Base-by-base conservation (phyloP, 2,113 vertebrate species). In the Channa argus region DNA sequence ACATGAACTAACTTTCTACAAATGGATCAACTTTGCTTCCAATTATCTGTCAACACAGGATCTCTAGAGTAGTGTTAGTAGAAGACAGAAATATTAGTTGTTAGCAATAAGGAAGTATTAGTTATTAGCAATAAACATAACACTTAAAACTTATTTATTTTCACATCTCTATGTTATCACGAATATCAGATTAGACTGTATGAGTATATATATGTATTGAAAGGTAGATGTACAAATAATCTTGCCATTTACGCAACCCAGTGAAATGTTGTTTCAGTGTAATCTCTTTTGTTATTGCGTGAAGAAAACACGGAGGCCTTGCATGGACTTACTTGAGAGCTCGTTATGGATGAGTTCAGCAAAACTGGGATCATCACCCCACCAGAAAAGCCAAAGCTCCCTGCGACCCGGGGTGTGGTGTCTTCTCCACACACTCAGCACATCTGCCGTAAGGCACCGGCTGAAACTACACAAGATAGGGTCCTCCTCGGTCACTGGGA, bases 331-430 rank as follows among this genome's bases (percentile, higher is more conserved):
- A 99, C 98, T 97, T 93, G 95, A 91, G 75, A 99, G 96, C 56
- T 99, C 97, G 83, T 97, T 97, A 81, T 99, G 98, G 91, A 99
- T 98, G 71, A 99, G 96, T 79, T 99, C 97, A n/a, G 96, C 95
- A 79, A 99, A 99, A 93, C 94, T 98, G 79, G 97, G 98, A 91
- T 99, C 97, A 71, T 99, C 97, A 49, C 98, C 98, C 98, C 98
- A 99, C 98, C 98, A 99, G 92, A 99, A 99, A 85, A 99, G 96
- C 98, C 97, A 99, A 58, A 99, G 95, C 88, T 99, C 97, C 76
- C 97, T 94, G 79, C 97, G 97, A 53, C 98, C 98, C 0, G 97
- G 97, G 68, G 95, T 95, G 92, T 97, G 97, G 94, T 99, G 97
- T 72, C 98, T 92, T 59, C 97, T 94, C 98, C 98, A 99, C 72